These are phyloP conservation scores for Clarias platycephalus DNA, from an alignment of 2,797 vertebrate genomes.

Conservation along the genomic window DNA sequence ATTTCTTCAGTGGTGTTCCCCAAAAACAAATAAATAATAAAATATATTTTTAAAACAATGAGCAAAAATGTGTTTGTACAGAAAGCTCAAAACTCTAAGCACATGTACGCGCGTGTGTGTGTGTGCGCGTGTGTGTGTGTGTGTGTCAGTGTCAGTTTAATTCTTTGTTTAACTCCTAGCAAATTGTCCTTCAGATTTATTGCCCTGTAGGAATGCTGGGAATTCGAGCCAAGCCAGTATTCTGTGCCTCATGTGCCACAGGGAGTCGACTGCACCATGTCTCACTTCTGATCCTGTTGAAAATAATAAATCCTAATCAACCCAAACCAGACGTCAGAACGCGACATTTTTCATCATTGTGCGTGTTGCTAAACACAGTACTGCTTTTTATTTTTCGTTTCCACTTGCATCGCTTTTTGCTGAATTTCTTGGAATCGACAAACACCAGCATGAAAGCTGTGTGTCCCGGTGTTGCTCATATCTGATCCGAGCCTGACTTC, in stretches of 20 bases:
- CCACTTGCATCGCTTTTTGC: not conserved
- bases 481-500: not conserved
- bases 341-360: not conserved
- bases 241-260: slow-evolving; percentile 38
- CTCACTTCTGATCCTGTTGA: slow-evolving; percentile 27
- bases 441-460: not conserved
- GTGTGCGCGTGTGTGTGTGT: slow-evolving; percentile 27
- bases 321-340: not conserved
- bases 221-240: slow-evolving; percentile 34
- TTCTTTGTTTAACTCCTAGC: slow-evolving; percentile 41
- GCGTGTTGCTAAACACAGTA: not conserved
- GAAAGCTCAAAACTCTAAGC: too few species aligned
- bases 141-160: slow-evolving; percentile 27
- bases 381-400: not conserved
- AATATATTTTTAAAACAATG: not conserved
- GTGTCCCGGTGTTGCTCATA: not conserved
- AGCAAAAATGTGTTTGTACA: not conserved
- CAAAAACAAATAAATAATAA: too few species aligned
- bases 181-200: slow-evolving; percentile 46
- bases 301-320: not conserved
- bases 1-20: not conserved
- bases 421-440: not conserved
- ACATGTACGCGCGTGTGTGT: too few species aligned
- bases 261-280: slow-evolving; percentile 19
- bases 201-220: slow-evolving; percentile 40